Base-by-base conservation (phyloP, 2,797 vertebrate genomes). In the Novumbra hubbsi region DNA sequence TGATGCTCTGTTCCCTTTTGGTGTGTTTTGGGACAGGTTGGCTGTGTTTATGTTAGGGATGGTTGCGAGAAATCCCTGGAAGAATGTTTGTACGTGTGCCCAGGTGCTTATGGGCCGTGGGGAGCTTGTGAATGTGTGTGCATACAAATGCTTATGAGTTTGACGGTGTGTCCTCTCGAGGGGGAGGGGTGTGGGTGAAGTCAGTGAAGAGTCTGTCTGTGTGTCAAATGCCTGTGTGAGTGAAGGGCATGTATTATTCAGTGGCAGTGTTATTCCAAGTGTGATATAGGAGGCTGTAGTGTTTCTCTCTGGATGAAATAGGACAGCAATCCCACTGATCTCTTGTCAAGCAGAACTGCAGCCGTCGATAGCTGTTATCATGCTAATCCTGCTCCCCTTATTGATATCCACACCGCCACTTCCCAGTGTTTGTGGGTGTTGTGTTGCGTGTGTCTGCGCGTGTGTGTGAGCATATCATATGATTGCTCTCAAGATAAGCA, bases 321-420 rank as follows among this genome's bases (percentile, higher is more conserved):
- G 74, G 69, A 75, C 68, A 71, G 60, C 27, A 75, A 65, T 66
- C 74, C 71, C 41, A 16, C n/a, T 19, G 38, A 49, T 52, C 48
- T 71, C 69, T 71, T 67, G 71, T 70, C 15, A 30, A 32, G 32
- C 68, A 24, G 34, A 65, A 64, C 41, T 24, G 57, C 24, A 21
- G 45, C 16, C 19, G 30, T 71, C n/a, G 16, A 65, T 71, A 66
- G 63, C 30, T 73, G 72, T 65, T 73, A 65, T 62, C 75, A 79
- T 79, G 75, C 71, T 72, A 70, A 81, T 79, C 68, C 70, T 12
- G 62, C 41, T 3, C 1, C 60, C 28, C 5, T 63, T 64, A 68
- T 78, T 74, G 69, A 73, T 76, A 79, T 79, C 75, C 73, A 76
- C 63, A 21, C 64, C 3, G 57, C 28, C 45, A 68, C 50, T 41